A percentile compares a stretch with the other conserved stretches of the same genome.
Conservation (phyloP, 2,888 invertebrate species). For the Watsonalla cultraria region DNA sequence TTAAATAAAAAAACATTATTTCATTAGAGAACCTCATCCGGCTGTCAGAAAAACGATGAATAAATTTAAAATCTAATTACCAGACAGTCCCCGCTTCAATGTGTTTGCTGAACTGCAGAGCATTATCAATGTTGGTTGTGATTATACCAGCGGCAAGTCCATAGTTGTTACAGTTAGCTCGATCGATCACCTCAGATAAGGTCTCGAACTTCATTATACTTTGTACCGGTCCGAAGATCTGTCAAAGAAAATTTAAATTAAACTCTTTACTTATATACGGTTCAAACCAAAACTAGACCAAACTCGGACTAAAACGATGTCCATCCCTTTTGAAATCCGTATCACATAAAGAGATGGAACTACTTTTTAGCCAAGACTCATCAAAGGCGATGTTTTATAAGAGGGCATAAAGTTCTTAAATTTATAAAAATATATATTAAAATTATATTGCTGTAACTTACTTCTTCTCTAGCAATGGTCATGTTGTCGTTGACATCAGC, state of each 20-base stretch:
- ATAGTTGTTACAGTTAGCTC: slow-evolving; percentile 88
- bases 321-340: no score
- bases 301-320: no score
- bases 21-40: not conserved
- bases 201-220: slow-evolving; percentile 89
- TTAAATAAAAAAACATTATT: not conserved
- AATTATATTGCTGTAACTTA: slow-evolving; percentile 66
- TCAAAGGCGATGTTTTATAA: no score
- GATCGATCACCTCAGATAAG: slow-evolving; percentile 87
- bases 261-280: no score
- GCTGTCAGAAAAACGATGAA: no score
- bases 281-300: no score
- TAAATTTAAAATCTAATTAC: slow-evolving; percentile 50
- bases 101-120: slow-evolving; percentile 84
- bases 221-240: slow-evolving; percentile 96
- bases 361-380: no score
- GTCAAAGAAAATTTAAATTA: slow-evolving; percentile 65
- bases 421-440: no score
- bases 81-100: slow-evolving; percentile 90
- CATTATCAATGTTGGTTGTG: slow-evolving; percentile 88
- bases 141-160: slow-evolving; percentile 91
- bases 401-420: no score
- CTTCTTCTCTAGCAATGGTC: slow-evolving; percentile 84
- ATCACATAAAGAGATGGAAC: no score
- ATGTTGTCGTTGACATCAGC: slow-evolving; percentile 86